Evolutionary conservation across 2,888 invertebrate genomes (phyloP).

Genomic region (Dynastes tityus): DNA sequence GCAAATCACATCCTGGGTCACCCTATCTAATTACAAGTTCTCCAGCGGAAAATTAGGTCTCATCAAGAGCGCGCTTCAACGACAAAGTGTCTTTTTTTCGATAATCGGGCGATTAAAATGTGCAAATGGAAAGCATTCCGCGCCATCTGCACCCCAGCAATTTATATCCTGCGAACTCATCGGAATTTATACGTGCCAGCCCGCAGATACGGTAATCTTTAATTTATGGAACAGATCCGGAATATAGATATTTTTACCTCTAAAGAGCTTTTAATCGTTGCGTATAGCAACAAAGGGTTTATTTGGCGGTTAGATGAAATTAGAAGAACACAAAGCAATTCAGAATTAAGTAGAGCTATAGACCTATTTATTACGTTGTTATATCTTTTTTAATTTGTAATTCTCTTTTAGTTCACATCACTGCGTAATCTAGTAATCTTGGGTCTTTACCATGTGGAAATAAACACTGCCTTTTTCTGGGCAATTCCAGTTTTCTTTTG

Average conservation of each 20-base stretch:
- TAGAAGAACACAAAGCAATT: too few species aligned
- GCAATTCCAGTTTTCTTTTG: too few species aligned
- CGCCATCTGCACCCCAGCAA: conserved; percentile 26
- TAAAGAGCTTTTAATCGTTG: background rate
- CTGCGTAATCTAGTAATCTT: too few species aligned
- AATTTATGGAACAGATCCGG: background rate
- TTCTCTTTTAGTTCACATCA: too few species aligned
- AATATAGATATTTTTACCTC: background rate
- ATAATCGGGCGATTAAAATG: conserved; percentile 45
- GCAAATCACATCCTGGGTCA: conserved; percentile 46
- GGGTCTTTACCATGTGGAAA: too few species aligned
- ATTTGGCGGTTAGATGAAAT: too few species aligned
- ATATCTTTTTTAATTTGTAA: too few species aligned
- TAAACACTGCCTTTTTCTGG: too few species aligned
- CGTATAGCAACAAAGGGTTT: background rate
- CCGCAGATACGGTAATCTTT: conserved; percentile 1
- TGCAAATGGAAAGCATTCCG: conserved; percentile 35
- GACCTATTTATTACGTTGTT: too few species aligned
- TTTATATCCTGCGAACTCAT: conserved; percentile 19
- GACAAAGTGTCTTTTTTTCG: conserved; percentile 44
- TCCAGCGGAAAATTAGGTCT: conserved; percentile 46
- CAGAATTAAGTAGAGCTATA: too few species aligned
- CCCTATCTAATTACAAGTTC: conserved; percentile 45
- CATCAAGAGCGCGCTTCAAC: conserved; percentile 37
- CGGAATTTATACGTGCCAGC: conserved; percentile 17